Conservation (phyloP, 2,888 invertebrate genomes). For the Anaspis maculata region DNA sequence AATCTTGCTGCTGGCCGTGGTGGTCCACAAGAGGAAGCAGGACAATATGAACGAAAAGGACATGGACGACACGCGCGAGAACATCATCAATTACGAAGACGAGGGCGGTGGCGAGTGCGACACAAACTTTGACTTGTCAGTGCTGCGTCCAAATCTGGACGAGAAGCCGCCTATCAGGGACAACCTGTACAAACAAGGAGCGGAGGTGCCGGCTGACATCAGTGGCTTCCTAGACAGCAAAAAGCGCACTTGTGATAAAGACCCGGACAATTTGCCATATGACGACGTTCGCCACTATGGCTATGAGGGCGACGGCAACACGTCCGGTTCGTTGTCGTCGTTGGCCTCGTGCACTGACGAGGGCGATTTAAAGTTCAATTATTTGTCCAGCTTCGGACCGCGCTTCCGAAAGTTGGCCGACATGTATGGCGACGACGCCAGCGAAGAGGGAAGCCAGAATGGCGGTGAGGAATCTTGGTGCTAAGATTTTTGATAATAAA, state of each 20-base stretch:
- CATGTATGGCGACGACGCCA: conserved; percentile 87
- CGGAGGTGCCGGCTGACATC: conserved; percentile 70
- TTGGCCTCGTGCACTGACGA: conserved; percentile 65
- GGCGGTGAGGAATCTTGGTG: conserved; percentile 80
- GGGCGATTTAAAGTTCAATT: conserved; percentile 82
- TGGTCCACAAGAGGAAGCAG: conserved; percentile 80
- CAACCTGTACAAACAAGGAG: conserved; percentile 32
- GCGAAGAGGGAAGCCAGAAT: conserved; percentile 71
- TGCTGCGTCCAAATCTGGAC: conserved; percentile 47
- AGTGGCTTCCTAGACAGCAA: conserved; percentile 86
- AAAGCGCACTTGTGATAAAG: conserved; percentile 83
- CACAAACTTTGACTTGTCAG: conserved; percentile 82
- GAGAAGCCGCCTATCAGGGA: conserved; percentile 36
- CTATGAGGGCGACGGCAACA: conserved; percentile 93
- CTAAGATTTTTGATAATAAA: conserved; percentile 36
- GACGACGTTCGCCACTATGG: conserved; percentile 97
- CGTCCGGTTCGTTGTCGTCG: conserved; percentile 84
- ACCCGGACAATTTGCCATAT: conserved; percentile 84
- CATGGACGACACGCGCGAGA: conserved; percentile 93
- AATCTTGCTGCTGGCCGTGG: conserved; percentile 79
- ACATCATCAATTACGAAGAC: conserved; percentile 95
- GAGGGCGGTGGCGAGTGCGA: conserved; percentile 98
- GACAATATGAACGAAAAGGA: conserved; percentile 85
- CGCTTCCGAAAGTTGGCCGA: conserved; percentile 88
- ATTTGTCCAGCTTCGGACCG: conserved; percentile 91